Conservation (phyloP, 2,113 vertebrate genomes). For the Serilophus lunatus region DNA sequence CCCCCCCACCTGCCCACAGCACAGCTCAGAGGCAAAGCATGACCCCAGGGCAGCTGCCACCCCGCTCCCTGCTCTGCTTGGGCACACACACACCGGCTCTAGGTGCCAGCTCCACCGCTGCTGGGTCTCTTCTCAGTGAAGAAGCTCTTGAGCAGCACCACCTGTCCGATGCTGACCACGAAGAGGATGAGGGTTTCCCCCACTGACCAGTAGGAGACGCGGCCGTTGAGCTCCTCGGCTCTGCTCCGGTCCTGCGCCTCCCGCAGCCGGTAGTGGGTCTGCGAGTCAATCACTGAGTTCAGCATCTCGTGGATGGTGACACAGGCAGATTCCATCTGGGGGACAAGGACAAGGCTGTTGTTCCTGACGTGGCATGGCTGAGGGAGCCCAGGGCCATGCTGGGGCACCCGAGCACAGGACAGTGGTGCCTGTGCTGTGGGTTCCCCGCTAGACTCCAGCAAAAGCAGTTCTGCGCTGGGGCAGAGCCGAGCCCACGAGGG, state of each 20-base stretch:
- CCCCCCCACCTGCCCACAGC: background rate
- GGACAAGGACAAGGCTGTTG: background rate
- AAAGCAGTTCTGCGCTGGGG: background rate
- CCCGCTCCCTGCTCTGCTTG: background rate
- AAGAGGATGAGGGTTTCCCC: constrained; percentile 84
- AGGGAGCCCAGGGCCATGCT: background rate
- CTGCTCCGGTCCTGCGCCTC: constrained; percentile 84
- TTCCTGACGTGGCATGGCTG: accelerated
- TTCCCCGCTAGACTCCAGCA: background rate
- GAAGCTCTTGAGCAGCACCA: constrained; percentile 88
- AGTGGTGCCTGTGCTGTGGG: background rate
- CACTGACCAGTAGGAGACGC: constrained; percentile 83
- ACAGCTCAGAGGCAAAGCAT: accelerated
- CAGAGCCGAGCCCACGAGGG: background rate
- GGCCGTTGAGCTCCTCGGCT: constrained; percentile 80
- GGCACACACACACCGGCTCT: background rate
- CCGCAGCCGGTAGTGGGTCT: constrained; percentile 84
- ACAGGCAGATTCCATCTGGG: constrained; percentile 87
- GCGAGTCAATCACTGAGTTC: constrained; percentile 81
- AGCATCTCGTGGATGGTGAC: constrained; percentile 86
- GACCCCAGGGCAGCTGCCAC: accelerated
- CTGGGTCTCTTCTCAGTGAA: constrained; percentile 79
- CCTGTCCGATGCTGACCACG: constrained; percentile 84
- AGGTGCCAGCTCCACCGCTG: constrained; percentile 64
- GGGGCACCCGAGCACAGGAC: background rate